Conservation (phyloP, 37 sponge, comb jelly and placozoan species). For the Petrosia ficiformis region DNA sequence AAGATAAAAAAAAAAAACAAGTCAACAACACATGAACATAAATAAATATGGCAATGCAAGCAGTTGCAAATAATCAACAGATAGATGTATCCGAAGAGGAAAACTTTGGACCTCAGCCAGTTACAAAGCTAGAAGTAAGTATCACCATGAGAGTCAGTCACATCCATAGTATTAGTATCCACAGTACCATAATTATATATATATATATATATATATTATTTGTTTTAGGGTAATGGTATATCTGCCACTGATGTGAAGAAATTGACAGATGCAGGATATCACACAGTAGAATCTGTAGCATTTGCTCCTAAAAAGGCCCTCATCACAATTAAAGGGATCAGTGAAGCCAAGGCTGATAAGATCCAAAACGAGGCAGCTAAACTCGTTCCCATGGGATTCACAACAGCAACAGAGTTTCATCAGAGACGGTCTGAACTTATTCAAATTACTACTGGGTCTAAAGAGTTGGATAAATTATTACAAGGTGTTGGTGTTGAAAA, state of each 20-base stretch:
- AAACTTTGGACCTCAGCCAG: conserved; percentile 65
- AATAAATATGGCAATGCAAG: no score
- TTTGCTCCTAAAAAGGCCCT: conserved; percentile 98
- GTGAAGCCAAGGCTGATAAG: conserved; percentile 99
- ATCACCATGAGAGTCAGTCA: neutral
- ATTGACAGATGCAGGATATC: conserved; percentile 92
- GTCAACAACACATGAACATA: no score
- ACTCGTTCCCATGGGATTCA: conserved; percentile 98
- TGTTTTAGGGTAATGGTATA: conserved; percentile 74
- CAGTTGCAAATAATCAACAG: neutral
- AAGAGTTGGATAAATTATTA: conserved; percentile 96
- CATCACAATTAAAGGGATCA: conserved; percentile 93
- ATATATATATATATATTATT: neutral
- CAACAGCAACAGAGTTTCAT: conserved; percentile 98
- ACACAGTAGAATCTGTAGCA: conserved; percentile 97
- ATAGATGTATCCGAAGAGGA: conserved; percentile 18
- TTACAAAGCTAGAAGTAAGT: conserved; percentile 61
- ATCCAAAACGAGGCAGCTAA: conserved; percentile 91
- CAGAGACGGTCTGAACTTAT: conserved; percentile 94
- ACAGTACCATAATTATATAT: neutral
- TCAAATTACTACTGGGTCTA: conserved; percentile 93
- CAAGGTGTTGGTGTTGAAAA: conserved; percentile 55
- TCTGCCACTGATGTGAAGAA: conserved; percentile 97
- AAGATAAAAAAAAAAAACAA: no score
- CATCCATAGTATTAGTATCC: no score